Conservation (phyloP, 2,113 vertebrate genomes). For the Taxidea taxus region DNA sequence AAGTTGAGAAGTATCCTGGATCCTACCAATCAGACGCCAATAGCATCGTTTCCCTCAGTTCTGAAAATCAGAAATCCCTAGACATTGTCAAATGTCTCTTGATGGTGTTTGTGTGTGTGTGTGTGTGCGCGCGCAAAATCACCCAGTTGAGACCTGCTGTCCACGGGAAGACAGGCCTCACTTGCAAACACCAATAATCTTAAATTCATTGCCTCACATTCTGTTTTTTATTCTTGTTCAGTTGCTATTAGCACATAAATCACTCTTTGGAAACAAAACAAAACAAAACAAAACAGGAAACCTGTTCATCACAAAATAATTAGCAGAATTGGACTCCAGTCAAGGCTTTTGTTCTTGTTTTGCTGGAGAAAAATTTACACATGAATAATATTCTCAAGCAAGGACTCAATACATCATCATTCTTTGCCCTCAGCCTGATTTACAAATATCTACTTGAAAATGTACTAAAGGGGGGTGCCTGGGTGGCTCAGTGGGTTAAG, state of each 20-base stretch:
- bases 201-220: not conserved
- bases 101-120: too few species aligned
- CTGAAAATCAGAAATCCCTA: not conserved
- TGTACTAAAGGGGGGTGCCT: not conserved
- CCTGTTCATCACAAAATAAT: constrained; percentile 71
- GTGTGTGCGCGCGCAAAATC: too few species aligned
- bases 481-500: too few species aligned
- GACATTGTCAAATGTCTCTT: not conserved
- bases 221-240: constrained; percentile 1
- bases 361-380: constrained; percentile 41
- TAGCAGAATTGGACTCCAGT: constrained; percentile 53
- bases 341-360: constrained; percentile 44
- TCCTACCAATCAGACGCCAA: not conserved
- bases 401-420: not conserved
- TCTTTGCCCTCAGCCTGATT: constrained; percentile 28
- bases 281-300: constrained; percentile 74
- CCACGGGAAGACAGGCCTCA: not conserved
- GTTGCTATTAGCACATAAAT: constrained; percentile 45
- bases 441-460: constrained; percentile 49
- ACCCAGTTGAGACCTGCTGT: not conserved
- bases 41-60: not conserved
- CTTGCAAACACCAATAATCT: not conserved
- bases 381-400: constrained; percentile 40
- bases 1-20: not conserved
- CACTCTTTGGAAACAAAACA: constrained; percentile 42